Evolutionary conservation across 2,113 vertebrate species (phyloP).

Genomic region (Cynopterus brachyotis): DNA sequence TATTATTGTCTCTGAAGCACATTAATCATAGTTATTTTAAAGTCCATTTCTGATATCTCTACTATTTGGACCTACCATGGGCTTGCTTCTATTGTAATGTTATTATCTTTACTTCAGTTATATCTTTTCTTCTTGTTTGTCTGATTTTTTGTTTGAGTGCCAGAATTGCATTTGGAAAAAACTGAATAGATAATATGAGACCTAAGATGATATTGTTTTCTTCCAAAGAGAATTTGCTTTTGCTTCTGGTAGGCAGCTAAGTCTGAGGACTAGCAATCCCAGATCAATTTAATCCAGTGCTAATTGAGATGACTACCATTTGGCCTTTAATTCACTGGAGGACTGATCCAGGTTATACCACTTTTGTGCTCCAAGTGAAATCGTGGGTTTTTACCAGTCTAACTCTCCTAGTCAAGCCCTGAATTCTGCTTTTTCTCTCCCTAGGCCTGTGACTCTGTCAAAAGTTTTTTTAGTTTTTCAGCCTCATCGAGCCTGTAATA

Average conservation of each 20-base stretch:
- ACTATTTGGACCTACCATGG: background rate
- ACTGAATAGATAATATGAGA: background rate
- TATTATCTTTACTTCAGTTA: constrained; percentile 33
- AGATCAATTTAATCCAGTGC: background rate
- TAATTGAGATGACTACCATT: background rate
- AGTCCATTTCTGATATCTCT: background rate
- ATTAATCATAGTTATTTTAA: background rate
- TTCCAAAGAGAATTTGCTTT: constrained; percentile 39
- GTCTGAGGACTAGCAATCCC: background rate
- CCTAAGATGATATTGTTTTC: background rate
- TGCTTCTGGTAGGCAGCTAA: background rate
- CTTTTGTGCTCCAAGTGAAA: background rate
- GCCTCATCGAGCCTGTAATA: background rate
- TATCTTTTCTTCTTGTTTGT: background rate
- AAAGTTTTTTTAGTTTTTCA: background rate
- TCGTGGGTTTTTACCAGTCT: background rate
- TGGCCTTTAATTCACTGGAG: background rate
- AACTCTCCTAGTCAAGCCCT: background rate
- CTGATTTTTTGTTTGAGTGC: background rate
- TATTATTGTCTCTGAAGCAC: background rate
- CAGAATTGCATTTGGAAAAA: background rate
- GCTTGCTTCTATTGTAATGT: background rate
- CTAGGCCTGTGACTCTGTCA: background rate
- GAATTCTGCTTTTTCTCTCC: constrained; percentile 9
- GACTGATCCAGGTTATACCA: background rate